phyloP scores from a whole-genome alignment of 2,888 invertebrate species.

The Habroteleia sp. region DNA sequence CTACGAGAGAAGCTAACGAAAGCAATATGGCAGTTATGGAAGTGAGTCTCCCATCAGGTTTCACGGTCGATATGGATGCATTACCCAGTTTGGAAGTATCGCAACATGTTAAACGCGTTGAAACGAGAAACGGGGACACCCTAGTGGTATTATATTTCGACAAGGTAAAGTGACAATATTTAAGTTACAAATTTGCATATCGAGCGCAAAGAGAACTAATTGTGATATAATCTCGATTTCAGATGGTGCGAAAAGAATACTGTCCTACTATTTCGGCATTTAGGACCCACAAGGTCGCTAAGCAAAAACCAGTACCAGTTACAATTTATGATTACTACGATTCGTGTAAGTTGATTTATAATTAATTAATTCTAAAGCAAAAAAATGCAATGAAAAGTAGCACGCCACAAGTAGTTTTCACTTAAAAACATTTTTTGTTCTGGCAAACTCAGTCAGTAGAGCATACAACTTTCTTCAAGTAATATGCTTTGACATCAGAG shows the following conservation, averaged over 20 bases:
- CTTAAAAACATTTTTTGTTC: too few relatives aligned
- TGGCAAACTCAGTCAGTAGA: too few relatives aligned
- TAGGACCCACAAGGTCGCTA: constrained; percentile 91
- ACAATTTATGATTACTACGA: constrained; percentile 95
- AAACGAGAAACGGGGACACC: constrained; percentile 86
- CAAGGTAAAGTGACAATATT: constrained; percentile 82
- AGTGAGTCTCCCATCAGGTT: constrained; percentile 95
- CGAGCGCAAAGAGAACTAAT: too few relatives aligned
- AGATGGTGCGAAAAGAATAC: constrained; percentile 84
- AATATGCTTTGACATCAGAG: not conserved
- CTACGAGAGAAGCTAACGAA: constrained; percentile 85
- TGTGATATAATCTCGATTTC: too few relatives aligned
- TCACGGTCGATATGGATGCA: constrained; percentile 89
- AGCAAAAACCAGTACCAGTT: constrained; percentile 92
- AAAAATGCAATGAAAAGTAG: too few relatives aligned
- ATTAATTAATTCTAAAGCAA: too few relatives aligned
- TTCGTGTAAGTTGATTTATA: constrained; percentile 84
- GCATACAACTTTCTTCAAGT: too few relatives aligned
- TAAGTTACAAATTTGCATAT: too few relatives aligned
- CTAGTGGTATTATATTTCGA: constrained; percentile 88
- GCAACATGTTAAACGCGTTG: constrained; percentile 85
- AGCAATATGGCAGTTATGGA: constrained; percentile 96
- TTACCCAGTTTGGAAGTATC: constrained; percentile 84
- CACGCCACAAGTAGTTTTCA: too few relatives aligned
- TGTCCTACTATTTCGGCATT: constrained; percentile 93